Base-by-base conservation (phyloP, 2,797 vertebrate species). In the Enteromius viviparus region DNA sequence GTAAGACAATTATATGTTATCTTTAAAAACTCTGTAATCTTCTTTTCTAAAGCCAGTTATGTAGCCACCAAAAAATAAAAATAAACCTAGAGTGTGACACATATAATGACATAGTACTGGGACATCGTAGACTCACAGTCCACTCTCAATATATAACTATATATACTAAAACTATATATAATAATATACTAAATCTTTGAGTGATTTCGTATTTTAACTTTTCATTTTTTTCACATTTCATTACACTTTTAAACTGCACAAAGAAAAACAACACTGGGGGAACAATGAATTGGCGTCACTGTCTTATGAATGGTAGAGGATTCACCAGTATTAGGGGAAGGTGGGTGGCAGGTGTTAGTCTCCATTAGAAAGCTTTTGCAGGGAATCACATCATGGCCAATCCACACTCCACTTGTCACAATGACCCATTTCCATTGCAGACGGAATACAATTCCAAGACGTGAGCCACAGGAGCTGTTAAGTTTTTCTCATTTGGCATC, bases 361-460 rank as follows among this genome's bases (percentile, higher is more conserved):
- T 84, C 69, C 82, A 82, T 85, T 79, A 84, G 69, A 81, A 80
- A 84, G 78, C 77, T 82, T 85, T 84, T 79, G 74, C 42, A 85
- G 53, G 51, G 84, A 82, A 79, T 85, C 75, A 34, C 49, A 51
- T 74, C 32, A 68, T 53, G 17, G 81, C 49, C 49, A 76, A 82
- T 76, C 81, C 69, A 76, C 83, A 55, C 76, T 83, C 19, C 17
- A 47, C 80, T 58, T 81, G 47, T 79, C 65, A 62, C 49, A 72
- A 82, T 64, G 86, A 83, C 42, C 55, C 68, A 85, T 85, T 81
- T 82, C 49, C 72, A 40, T 58, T 77, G 66, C 79, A 72, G 71
- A 55, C 9, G 23, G 45, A 69, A 69, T 77, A 66, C 12, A 75
- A 71, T 75, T 84, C 62, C 66, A 19, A 64, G 37, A 76, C 6